Base-by-base conservation (phyloP, 2,797 vertebrate species). In the Eutrigla gurnardus region DNA sequence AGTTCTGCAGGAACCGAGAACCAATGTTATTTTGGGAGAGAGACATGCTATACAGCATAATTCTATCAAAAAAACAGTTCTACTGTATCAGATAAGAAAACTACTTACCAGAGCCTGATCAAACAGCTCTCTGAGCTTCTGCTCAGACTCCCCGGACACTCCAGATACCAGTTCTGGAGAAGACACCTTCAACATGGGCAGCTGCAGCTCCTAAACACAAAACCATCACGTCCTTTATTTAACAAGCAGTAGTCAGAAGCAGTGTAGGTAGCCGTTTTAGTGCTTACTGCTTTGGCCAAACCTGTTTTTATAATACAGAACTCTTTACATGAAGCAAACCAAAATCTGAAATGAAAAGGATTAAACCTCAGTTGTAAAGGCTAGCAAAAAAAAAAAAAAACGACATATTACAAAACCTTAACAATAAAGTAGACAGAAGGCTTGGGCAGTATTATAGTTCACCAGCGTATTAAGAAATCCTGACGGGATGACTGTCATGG, bases 141-240 rank as follows among this genome's bases (percentile, higher is more conserved):
- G 97, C 64, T 99, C 98, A 0, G 98, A 99, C 77, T 99, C 98
- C 53, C 98, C 98, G 0, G 98, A 99, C 6, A 99, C 97, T 59
- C 98, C 98, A 0, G 98, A 99, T 50, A 99, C 97, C 79, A 99
- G 84, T 90, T 99, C 98, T 0, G 98, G 97, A 49, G 97, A 96
- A 18, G 97, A 97, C 14, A 98, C 96, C 92, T 98, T 99, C 82
- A 99, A 70, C 93, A 98, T 91, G 0, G 97, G 97, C 67, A 99
- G 84, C 64, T 95, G 94, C 83, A 98, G 92, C 77, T 99, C 97
- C 98, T 99, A 15, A 80, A 70, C 50, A 45, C 15, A 84, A 10
- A 83, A 15, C 25, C 33, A 25, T 25, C 25, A 25, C 25, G 25
- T 25, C 76, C 57, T 46, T 35, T n/a, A 25, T 39, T 7, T 6